Conservation (phyloP, 1,140 invertebrate species). For the Uloborus diversus region DNA sequence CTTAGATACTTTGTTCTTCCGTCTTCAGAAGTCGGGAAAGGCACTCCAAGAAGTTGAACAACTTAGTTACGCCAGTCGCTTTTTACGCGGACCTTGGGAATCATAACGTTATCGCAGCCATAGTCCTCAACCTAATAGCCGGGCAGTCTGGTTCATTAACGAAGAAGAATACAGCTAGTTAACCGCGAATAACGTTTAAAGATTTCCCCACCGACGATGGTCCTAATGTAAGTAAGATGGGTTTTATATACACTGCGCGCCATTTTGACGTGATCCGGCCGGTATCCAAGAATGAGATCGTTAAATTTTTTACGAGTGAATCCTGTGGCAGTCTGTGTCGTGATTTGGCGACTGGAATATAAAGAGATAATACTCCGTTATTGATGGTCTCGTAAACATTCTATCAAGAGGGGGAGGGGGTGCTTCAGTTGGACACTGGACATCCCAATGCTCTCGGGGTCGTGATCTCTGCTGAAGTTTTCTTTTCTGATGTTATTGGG, state of each 20-base stretch:
- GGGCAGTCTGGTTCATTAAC: no score
- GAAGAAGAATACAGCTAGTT: neutral
- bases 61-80: no score
- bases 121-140: no score
- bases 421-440: constrained; percentile 14
- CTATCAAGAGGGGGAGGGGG: neutral
- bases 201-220: neutral
- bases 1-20: no score
- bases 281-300: neutral
- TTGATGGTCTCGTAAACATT: constrained; percentile 42
- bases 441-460: neutral
- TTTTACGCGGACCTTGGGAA: no score
- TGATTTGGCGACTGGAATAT: constrained; percentile 32
- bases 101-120: no score
- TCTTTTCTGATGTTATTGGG: no score
- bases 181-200: neutral
- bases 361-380: constrained; percentile 43
- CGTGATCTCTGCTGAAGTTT: neutral
- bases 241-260: neutral
- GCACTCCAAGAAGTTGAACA: no score
- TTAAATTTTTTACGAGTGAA: constrained; percentile 44
- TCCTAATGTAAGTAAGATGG: neutral
- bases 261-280: no score
- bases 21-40: no score
- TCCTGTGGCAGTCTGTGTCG: constrained; percentile 23